phyloP scores from a whole-genome alignment of 2,888 invertebrate species.

The Acanthoscelides obtectus region DNA sequence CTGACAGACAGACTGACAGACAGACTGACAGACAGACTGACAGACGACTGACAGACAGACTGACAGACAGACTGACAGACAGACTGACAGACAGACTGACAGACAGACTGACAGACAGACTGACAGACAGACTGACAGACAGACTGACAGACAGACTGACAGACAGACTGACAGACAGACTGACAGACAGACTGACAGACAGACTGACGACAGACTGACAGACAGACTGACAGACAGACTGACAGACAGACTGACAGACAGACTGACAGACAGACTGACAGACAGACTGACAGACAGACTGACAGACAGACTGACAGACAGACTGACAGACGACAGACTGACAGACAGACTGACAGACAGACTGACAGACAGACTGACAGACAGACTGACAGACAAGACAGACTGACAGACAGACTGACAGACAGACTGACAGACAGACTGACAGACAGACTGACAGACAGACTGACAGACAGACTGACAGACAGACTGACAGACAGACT shows the following conservation, averaged over 20 bases:
- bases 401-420: conserved; percentile 16
- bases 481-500: conserved; percentile 14
- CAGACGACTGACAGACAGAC: conserved; percentile 17
- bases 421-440: conserved; percentile 16
- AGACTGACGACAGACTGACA: conserved; percentile 17
- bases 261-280: conserved; percentile 14
- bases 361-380: conserved; percentile 16
- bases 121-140: conserved; percentile 17
- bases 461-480: conserved; percentile 12
- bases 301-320: conserved; percentile 16
- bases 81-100: conserved; percentile 17
- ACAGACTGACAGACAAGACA: conserved; percentile 16
- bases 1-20: conserved; percentile 16
- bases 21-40: conserved; percentile 16
- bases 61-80: conserved; percentile 16
- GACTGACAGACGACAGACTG: conserved; percentile 16
- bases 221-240: conserved; percentile 17
- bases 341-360: conserved; percentile 16
- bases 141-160: conserved; percentile 17
- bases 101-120: conserved; percentile 17
- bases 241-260: conserved; percentile 15
- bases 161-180: conserved; percentile 17
- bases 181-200: conserved; percentile 17
- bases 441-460: conserved; percentile 16
- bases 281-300: conserved; percentile 16